A percentile compares a stretch with the other conserved stretches of the same genome.
phyloP scores from a whole-genome alignment of 2,888 invertebrate species.

The Leucoptera coffeella region DNA sequence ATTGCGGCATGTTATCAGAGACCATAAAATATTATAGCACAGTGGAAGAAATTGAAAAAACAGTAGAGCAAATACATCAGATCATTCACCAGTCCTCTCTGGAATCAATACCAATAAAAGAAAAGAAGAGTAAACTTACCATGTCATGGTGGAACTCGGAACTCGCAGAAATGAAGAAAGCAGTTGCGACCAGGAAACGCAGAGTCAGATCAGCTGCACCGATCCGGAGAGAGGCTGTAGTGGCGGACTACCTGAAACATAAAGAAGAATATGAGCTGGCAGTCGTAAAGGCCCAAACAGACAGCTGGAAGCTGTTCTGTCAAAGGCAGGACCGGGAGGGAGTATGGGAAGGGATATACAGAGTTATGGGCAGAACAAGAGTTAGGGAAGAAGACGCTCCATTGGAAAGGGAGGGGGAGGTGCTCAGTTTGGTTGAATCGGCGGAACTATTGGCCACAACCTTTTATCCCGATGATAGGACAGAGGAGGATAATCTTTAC shows the following conservation, averaged over 20 bases:
- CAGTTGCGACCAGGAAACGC: neutral
- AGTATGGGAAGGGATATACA: no score
- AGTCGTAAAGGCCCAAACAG: constrained; percentile 1
- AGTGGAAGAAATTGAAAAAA: no score
- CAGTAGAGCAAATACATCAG: no score
- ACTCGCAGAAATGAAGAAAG: no score
- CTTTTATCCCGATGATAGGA: constrained; percentile 1
- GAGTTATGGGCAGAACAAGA: constrained; percentile 3
- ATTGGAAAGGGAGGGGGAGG: constrained; percentile 1
- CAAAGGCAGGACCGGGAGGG: no score
- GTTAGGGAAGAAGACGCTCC: constrained; percentile 3
- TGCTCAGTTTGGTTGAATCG: constrained; percentile 3
- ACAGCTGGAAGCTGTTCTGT: constrained; percentile 7
- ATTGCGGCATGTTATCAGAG: no score
- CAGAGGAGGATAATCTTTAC: neutral
- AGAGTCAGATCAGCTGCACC: constrained; percentile 1
- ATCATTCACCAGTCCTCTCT: no score
- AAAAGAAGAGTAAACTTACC: no score
- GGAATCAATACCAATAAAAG: no score
- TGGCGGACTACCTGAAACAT: constrained; percentile 3
- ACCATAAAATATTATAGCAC: no score
- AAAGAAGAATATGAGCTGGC: no score
- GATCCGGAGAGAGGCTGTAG: neutral
- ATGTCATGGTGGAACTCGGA: no score
- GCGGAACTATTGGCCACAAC: constrained; percentile 3